Evolutionary conservation across 2,113 vertebrate species (phyloP), one percentile per base, ranked within the genome.

Genomic region (Sphaerodactylus townsendi): DNA sequence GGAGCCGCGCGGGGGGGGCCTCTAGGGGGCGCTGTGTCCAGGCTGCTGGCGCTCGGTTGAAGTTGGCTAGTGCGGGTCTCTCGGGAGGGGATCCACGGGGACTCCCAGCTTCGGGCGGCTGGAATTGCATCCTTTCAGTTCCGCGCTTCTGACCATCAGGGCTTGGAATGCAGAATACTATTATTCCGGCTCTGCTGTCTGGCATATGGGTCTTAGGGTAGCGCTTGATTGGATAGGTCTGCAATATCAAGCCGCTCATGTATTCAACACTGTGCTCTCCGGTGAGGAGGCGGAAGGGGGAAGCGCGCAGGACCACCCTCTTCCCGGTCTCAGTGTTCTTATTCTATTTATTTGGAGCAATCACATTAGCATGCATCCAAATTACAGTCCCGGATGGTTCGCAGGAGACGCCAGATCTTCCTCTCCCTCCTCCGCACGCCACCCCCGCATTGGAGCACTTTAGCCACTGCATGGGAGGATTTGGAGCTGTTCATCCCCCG

Each of bases 151-250:
- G 8, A 23, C 68, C 1, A 8, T 11, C 44, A 7, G 71, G 41
- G 71, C 30, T 14, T 5, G 71, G 28, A 6, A 46, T 46, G 71
- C 71, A 1, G 14, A 46, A 15, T 4, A 44, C n/a, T n/a, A n/a
- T n/a, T n/a, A n/a, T 28, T 28, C 41, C 39, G 41, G 41, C 13
- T 17, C 5, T 5, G 65, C 50, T 14, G 3, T 35, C 28, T 2
- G 76, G 17, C 28, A 64, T 28, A 9, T 44, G 33, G 10, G 10
- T 15, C 17, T 10, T 35, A 10, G 13, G 79, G 75, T 46, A 44
- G 14, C 72, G 48, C 39, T 76, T 14, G 85, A 85, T 97, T 91
- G 97, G 93, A 97, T 97, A 86, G 97, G 97, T 85, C 92, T 97
- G 28, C 97, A 97, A 94, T 97, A 98, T 84, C 75, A 68, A n/a